A percentile compares a stretch with the other conserved stretches of the same genome.
phyloP scores from a whole-genome alignment of 92 coral and sea anemone genomes.

The Actinostola sp. region DNA sequence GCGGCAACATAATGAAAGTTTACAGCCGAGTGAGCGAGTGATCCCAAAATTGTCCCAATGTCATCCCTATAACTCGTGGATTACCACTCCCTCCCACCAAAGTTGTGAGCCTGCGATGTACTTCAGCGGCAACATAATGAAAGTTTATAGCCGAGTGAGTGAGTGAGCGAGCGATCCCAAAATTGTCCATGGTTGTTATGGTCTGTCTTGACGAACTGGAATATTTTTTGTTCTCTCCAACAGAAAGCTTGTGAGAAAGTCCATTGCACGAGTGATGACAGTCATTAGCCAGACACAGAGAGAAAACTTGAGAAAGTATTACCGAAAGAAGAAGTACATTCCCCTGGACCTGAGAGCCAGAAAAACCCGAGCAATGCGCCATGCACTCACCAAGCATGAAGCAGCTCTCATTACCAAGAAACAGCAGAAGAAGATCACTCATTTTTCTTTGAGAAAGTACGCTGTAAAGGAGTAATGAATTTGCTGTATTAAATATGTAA shows the following conservation, averaged over 20 bases:
- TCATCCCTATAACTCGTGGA: too few relatives aligned
- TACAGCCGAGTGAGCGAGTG: too few relatives aligned
- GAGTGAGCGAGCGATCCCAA: too few relatives aligned
- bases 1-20: too few relatives aligned
- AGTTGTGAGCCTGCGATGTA: too few relatives aligned
- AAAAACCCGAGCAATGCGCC: slow-evolving; percentile 96
- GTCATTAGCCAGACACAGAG: slow-evolving; percentile 97
- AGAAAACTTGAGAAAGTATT: slow-evolving; percentile 93
- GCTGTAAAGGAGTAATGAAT: slow-evolving; percentile 93
- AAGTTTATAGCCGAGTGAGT: too few relatives aligned
- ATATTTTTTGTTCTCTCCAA: background rate
- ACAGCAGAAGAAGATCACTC: slow-evolving; percentile 92
- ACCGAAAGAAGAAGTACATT: slow-evolving; percentile 89
- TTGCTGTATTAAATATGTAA: slow-evolving; percentile 49
- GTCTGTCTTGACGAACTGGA: background rate
- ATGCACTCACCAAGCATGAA: slow-evolving; percentile 85
- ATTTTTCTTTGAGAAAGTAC: slow-evolving; percentile 91
- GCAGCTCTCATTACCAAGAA: slow-evolving; percentile 83
- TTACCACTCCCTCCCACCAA: too few relatives aligned
- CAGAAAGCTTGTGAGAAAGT: slow-evolving; percentile 95
- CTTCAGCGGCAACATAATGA: too few relatives aligned
- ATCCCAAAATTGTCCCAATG: too few relatives aligned
- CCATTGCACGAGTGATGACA: slow-evolving; percentile 93
- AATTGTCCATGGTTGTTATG: too few relatives aligned
- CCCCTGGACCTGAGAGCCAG: slow-evolving; percentile 95